phyloP scores from a whole-genome alignment of 2,888 invertebrate species.

The Drosophila demipolita region DNA sequence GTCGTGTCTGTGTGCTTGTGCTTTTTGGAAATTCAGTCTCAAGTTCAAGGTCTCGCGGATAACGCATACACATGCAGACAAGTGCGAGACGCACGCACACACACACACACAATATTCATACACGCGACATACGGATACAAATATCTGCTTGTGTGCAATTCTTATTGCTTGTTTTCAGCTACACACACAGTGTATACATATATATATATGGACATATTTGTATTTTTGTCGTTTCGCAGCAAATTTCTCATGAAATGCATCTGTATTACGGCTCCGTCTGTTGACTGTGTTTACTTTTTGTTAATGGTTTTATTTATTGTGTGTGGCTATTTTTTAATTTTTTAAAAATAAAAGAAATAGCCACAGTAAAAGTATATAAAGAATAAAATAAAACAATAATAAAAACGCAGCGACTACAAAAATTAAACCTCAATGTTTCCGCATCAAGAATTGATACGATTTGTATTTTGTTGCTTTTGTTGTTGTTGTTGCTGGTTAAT shows the following conservation, averaged over 20 bases:
- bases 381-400: neutral
- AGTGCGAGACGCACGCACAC: constrained; percentile 52
- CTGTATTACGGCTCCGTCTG: constrained; percentile 41
- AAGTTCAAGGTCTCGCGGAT: constrained; percentile 86
- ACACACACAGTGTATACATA: neutral
- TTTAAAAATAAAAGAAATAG: constrained; percentile 34
- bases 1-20: constrained; percentile 53
- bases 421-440: constrained; percentile 72
- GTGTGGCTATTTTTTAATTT: constrained; percentile 7
- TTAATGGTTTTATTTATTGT: constrained; percentile 44
- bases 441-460: constrained; percentile 72
- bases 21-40: constrained; percentile 85
- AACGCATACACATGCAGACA: constrained; percentile 75
- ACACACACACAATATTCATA: constrained; percentile 14
- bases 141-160: constrained; percentile 28
- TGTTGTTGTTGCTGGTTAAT: neutral
- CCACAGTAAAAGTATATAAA: constrained; percentile 8
- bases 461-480: constrained; percentile 27
- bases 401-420: constrained; percentile 46
- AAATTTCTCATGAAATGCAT: constrained; percentile 48
- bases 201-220: constrained; percentile 8
- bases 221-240: constrained; percentile 24
- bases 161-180: constrained; percentile 50
- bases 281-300: constrained; percentile 62
- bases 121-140: constrained; percentile 13